Evolutionary conservation across 2,797 vertebrate genomes (phyloP).

Genomic region (Parambassis ranga): DNA sequence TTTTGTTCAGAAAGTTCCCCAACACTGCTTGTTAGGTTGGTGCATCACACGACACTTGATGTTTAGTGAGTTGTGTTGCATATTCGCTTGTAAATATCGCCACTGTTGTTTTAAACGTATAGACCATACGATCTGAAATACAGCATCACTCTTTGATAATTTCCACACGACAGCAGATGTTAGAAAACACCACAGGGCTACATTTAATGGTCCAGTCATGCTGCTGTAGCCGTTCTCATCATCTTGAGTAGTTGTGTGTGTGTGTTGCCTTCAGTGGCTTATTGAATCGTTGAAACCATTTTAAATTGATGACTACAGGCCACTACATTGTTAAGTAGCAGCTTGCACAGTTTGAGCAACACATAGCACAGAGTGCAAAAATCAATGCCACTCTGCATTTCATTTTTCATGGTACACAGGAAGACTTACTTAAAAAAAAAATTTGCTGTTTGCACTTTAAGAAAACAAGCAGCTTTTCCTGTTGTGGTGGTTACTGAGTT

Average conservation of each 20-base stretch:
- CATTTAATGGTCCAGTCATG: slow-evolving; percentile 57
- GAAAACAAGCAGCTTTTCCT: slow-evolving; percentile 5
- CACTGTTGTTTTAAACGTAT: not conserved
- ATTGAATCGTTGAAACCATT: slow-evolving; percentile 69
- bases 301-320: slow-evolving; percentile 75
- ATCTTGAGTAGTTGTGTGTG: slow-evolving; percentile 68
- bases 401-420: slow-evolving; percentile 45
- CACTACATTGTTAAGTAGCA: slow-evolving; percentile 70
- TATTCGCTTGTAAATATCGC: not conserved
- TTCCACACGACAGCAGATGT: slow-evolving; percentile 46
- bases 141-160: slow-evolving; percentile 25
- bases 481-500: not conserved
- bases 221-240: slow-evolving; percentile 63
- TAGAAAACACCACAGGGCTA: slow-evolving; percentile 50
- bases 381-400: slow-evolving; percentile 73
- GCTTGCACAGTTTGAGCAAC: slow-evolving; percentile 67
- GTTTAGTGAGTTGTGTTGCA: too few species aligned
- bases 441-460: slow-evolving; percentile 4
- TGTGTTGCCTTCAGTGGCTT: slow-evolving; percentile 64
- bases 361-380: slow-evolving; percentile 62
- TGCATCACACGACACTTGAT: not conserved
- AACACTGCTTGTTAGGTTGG: not conserved
- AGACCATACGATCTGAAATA: slow-evolving; percentile 1
- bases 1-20: not conserved
- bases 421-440: slow-evolving; percentile 7